Conservation (phyloP, 2,888 invertebrate species). For the Thyatira batis region DNA sequence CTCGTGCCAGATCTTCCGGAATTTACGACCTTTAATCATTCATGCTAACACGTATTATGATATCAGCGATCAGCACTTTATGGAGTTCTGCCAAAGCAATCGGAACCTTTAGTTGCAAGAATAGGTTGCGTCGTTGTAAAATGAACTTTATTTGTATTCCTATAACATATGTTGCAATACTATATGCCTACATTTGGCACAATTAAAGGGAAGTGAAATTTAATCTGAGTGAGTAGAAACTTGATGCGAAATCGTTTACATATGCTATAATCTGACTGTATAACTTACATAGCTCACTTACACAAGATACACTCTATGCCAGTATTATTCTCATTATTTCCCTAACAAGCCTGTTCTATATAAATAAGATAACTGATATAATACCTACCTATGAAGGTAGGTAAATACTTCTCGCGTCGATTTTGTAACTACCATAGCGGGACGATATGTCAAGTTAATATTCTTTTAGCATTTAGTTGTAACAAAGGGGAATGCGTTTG, state of each 20-base stretch:
- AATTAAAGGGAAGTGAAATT: conserved; percentile 56
- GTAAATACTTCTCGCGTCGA: too few relatives aligned
- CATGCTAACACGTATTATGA: conserved; percentile 42
- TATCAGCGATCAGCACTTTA: conserved; percentile 48
- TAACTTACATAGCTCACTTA: conserved; percentile 13
- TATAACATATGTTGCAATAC: conserved; percentile 30
- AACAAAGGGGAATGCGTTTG: too few relatives aligned
- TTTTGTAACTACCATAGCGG: too few relatives aligned
- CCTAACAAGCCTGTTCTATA: too few relatives aligned
- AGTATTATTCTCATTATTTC: conserved; percentile 13
- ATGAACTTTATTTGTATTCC: conserved; percentile 33
- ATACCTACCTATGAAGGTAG: too few relatives aligned
- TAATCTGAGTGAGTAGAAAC: conserved; percentile 51
- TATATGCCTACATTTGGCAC: conserved; percentile 18
- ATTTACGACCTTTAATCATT: conserved; percentile 27
- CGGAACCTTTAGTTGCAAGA: conserved; percentile 44
- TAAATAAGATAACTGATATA: too few relatives aligned
- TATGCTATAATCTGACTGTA: conserved; percentile 30
- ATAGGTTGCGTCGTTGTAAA: conserved; percentile 24
- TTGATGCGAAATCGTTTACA: conserved; percentile 31
- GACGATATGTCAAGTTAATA: too few relatives aligned
- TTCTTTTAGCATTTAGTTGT: too few relatives aligned
- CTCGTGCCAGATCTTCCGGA: conserved; percentile 37
- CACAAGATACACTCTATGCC: conserved; percentile 12
- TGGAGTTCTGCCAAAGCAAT: conserved; percentile 66